Evolutionary conservation across 1,140 invertebrate species (phyloP), one percentile per base, ranked within the genome.

Genomic region (Diabrotica undecimpunctata): DNA sequence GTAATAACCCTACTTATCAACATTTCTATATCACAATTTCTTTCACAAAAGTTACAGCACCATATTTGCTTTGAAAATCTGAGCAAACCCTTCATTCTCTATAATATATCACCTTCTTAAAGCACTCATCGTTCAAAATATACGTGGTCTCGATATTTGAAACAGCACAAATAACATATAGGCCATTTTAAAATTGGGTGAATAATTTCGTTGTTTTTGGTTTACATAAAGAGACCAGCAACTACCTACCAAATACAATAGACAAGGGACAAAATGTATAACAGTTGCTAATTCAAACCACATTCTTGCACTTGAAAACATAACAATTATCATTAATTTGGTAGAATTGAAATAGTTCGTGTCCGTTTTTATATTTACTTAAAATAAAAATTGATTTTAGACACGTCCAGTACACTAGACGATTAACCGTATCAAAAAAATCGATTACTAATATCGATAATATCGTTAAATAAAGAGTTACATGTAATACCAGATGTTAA

Each of bases 21-120:
- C 66, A 66, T 68, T 68, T 70, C 69, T 70, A 68, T 70, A 70
- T 70, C 69, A 70, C 69, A 70, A 39, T 67, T 68, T 70, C 69
- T 60, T 70, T 70, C 64, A 70, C 66, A 70, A 67, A 55, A 64
- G 56, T 57, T 65, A 62, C 69, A 70, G 69, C 69, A 70, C 69
- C 69, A 70, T 68, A 56, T 65, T 66, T 66, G 46, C 61, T 60
- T 64, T 66, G 58, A 58, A 39, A 62, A 61, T 63, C 66, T 70
- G 69, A 70, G 69, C 69, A 70, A 68, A 46, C 60, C 66, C 61
- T 50, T 64, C 39, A 41, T 58, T 57, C 46, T 13, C 25, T n/a
- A 59, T 59, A 7, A 12, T 13, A 58, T 58, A 64, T 57, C 41
- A 64, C 46, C 13, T 61, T 61, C 37, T 37, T 62, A 53, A 62